phyloP scores from a whole-genome alignment of 2,888 invertebrate genomes.

The Geotrupes spiniger region DNA sequence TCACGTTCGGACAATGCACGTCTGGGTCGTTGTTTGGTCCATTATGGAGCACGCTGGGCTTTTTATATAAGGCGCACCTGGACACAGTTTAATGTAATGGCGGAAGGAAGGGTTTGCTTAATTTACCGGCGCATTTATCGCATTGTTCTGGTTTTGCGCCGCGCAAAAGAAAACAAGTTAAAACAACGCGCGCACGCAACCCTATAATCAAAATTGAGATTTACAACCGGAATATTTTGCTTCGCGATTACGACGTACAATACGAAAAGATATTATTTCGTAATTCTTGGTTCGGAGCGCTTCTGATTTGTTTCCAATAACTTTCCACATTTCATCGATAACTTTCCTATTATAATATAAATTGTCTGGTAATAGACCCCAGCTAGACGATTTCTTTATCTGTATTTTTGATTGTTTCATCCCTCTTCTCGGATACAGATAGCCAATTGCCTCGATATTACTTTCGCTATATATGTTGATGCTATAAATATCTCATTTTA shows the following conservation, averaged over 20 bases:
- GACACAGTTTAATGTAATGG: constrained; percentile 31
- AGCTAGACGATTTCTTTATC: constrained; percentile 33
- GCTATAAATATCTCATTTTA: constrained; percentile 13
- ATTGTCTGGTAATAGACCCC: constrained; percentile 30
- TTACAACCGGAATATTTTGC: too few relatives aligned
- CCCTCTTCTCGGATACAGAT: constrained; percentile 6
- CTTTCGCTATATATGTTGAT: constrained; percentile 5
- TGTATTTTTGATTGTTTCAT: constrained; percentile 29
- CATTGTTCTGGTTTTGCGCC: constrained; percentile 12
- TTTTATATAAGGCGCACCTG: constrained; percentile 31
- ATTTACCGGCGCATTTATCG: constrained; percentile 32
- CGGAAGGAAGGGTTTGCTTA: constrained; percentile 33
- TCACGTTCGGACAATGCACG: constrained; percentile 28
- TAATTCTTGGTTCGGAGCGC: too few relatives aligned
- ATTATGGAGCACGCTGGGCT: constrained; percentile 24
- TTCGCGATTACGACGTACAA: too few relatives aligned
- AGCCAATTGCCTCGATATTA: constrained; percentile 9
- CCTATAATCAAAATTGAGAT: too few relatives aligned
- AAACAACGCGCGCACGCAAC: too few relatives aligned
- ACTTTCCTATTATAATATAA: constrained; percentile 31
- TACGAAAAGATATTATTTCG: too few relatives aligned
- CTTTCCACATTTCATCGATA: constrained; percentile 18
- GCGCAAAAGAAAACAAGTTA: too few relatives aligned
- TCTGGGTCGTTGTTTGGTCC: constrained; percentile 30
- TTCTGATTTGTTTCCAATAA: background rate